Evolutionary conservation across 2,797 vertebrate species (phyloP).

Genomic region (Pseudocheirus occidentalis): DNA sequence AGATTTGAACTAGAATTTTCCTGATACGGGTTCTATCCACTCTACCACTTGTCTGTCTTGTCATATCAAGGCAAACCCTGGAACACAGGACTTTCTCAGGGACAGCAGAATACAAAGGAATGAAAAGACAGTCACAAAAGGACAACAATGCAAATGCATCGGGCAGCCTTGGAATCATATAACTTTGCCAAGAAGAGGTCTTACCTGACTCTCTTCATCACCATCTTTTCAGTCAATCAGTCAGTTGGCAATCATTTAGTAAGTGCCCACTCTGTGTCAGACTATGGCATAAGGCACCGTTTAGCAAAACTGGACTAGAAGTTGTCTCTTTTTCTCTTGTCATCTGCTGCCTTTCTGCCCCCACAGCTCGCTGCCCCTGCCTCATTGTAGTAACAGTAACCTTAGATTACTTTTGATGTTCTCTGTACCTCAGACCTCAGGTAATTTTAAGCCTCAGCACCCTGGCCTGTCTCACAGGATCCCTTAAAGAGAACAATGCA

Average conservation of each 20-base stretch:
- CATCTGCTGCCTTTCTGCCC: background rate
- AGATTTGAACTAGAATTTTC: background rate
- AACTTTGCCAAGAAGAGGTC: background rate
- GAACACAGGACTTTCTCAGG: background rate
- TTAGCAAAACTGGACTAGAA: background rate
- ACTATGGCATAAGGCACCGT: background rate
- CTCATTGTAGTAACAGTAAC: background rate
- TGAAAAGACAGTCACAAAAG: background rate
- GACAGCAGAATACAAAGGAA: background rate
- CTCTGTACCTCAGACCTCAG: background rate
- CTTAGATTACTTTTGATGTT: background rate
- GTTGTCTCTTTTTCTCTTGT: background rate
- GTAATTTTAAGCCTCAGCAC: background rate
- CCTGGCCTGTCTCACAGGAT: background rate
- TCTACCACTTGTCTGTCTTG: background rate
- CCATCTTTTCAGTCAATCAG: background rate
- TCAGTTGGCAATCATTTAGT: background rate
- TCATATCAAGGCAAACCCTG: background rate
- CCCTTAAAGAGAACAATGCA: background rate
- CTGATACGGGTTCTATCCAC: background rate
- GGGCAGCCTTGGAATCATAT: background rate
- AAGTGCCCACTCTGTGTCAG: background rate
- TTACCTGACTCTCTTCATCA: background rate
- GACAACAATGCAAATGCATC: background rate
- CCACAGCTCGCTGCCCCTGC: background rate